Percentiles rank a stretch among this genome's conserved stretches.
Evolutionary conservation across 2,888 invertebrate genomes (phyloP).

Genomic region (Gryllus longicercus): DNA sequence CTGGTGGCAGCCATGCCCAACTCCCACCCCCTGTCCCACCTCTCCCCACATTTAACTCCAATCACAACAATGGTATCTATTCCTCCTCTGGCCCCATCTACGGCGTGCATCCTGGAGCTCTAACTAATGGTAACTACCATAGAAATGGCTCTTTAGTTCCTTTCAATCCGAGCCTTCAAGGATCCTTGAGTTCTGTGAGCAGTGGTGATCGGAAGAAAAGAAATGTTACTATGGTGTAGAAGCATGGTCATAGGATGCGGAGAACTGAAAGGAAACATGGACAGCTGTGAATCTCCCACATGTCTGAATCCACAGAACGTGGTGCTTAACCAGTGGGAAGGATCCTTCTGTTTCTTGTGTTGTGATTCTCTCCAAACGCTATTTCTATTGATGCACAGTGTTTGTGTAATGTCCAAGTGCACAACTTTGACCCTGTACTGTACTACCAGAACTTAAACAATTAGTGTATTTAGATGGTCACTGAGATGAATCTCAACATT

Average conservation of each 20-base stretch:
- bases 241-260: background rate
- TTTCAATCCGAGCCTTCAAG: slow-evolving; percentile 54
- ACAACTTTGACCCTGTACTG: background rate
- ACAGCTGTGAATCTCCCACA: background rate
- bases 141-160: slow-evolving; percentile 45
- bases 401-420: background rate
- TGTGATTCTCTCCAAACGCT: slow-evolving; percentile 1
- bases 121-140: slow-evolving; percentile 40
- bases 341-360: slow-evolving; percentile 2
- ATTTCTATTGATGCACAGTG: slow-evolving; percentile 9
- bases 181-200: slow-evolving; percentile 56
- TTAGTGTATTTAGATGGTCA: background rate
- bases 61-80: slow-evolving; percentile 40
- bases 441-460: background rate
- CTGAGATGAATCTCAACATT: background rate
- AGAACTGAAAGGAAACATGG: background rate
- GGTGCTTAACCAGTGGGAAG: background rate
- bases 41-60: slow-evolving; percentile 48
- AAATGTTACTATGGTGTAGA: slow-evolving; percentile 59
- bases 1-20: slow-evolving; percentile 21
- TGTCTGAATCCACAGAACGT: background rate
- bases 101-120: slow-evolving; percentile 35
- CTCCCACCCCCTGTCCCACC: slow-evolving; percentile 55
- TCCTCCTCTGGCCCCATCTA: slow-evolving; percentile 35
- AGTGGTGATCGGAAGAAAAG: slow-evolving; percentile 54